Base-by-base conservation (phyloP, 2,888 invertebrate genomes). In the Chymomyza fuscimana region DNA sequence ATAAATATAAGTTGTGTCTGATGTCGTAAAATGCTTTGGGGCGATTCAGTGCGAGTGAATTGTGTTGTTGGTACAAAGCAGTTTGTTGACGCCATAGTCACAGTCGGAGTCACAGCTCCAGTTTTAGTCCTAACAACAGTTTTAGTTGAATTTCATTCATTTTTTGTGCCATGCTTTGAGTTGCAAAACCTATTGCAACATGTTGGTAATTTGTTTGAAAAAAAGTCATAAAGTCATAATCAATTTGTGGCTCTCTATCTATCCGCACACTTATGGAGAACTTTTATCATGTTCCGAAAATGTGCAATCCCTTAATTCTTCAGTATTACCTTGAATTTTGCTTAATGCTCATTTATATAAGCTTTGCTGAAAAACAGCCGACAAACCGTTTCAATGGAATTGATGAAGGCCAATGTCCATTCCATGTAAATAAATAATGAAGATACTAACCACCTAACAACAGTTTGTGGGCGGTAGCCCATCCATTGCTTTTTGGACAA, bases 341-440 rank as follows among this genome's bases (percentile, higher is more conserved):
- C 58, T 46, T 10, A 12, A 15, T 12, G 40, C 19, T 54, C 52
- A 54, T 9, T 54, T 4, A 54, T 7, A 19, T 19, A 4, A 19
- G 52, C 9, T 19, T 51, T 54, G 58, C 15, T 19, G 25, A 25
- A 58, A 6, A 25, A 54, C 2, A 19, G 19, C 40, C 12, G 12
- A 12, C 40, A 12, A 12, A 46, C 40, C 1, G 12, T 12, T 9
- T 46, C 40, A 46, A 12, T 46, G 40, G 12, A 46, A 46, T 12
- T 58, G 22, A 40, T 25, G 54, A 64, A 70, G 77, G 75, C 73
- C 70, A 83, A 56, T 70, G 77, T 63, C 56, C 54, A 62, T 59
- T 22, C 19, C 29, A 65, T 32, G 25, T n/a, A n/a, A 15, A 60
- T 51, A 50, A 59, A 59, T 60, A 40, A 46, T 54, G 54, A 54